These are phyloP conservation scores for Yponomeuta plumbellus DNA, from an alignment of 2,888 invertebrate genomes.

Conservation along the genomic window DNA sequence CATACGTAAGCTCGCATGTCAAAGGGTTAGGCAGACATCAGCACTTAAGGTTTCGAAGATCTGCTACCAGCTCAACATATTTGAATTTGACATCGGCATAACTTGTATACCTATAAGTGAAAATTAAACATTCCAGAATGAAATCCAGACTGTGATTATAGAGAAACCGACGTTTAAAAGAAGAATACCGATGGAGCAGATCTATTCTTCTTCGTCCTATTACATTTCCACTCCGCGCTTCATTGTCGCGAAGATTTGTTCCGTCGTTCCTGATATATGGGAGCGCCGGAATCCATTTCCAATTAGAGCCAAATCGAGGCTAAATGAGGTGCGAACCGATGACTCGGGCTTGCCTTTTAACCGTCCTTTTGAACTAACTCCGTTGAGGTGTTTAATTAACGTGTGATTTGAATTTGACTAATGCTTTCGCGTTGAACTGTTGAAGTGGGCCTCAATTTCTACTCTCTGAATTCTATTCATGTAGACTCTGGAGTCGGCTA, in stretches of 20 bases:
- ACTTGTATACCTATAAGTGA: too few relatives aligned
- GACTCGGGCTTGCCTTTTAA: slow-evolving; percentile 26
- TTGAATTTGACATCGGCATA: too few relatives aligned
- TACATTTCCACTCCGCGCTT: neutral
- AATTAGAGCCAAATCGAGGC: slow-evolving; percentile 54
- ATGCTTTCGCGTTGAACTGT: slow-evolving; percentile 11
- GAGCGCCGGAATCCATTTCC: slow-evolving; percentile 42
- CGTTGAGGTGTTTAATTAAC: slow-evolving; percentile 20
- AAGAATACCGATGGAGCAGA: neutral
- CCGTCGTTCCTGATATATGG: slow-evolving; percentile 12
- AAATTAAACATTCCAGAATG: too few relatives aligned
- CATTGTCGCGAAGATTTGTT: slow-evolving; percentile 12
- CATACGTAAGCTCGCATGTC: too few relatives aligned
- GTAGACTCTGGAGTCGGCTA: neutral
- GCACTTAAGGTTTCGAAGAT: too few relatives aligned
- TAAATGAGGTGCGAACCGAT: slow-evolving; percentile 61
- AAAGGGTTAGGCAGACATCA: too few relatives aligned
- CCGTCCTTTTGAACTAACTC: slow-evolving; percentile 19
- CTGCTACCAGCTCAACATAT: too few relatives aligned
- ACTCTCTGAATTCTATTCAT: neutral
- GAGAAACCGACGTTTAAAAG: too few relatives aligned
- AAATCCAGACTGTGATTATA: too few relatives aligned
- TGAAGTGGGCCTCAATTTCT: neutral
- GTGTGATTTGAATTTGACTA: slow-evolving; percentile 19
- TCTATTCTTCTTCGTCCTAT: neutral